Evolutionary conservation across 2,113 vertebrate species (phyloP).

Genomic region (Rhabdomys dilectus): DNA sequence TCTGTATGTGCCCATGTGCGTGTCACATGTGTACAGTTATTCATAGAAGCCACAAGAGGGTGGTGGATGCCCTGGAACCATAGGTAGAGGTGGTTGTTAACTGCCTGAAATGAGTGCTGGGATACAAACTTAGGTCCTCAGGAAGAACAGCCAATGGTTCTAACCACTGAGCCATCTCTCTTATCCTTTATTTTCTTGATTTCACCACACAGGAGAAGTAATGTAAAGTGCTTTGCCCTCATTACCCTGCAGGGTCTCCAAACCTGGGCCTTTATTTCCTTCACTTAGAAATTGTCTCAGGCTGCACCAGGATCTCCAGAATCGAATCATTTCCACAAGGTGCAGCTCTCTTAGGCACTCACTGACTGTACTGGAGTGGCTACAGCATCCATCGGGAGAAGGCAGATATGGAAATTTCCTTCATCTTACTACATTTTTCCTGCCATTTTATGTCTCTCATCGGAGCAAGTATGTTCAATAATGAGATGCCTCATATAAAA

Average conservation of each 20-base stretch:
- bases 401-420: background rate
- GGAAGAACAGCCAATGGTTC: too few species aligned
- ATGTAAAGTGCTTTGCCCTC: background rate
- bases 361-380: background rate
- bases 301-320: background rate
- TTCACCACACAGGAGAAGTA: background rate
- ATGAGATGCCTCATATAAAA: background rate
- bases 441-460: background rate
- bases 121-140: too few species aligned
- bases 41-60: too few species aligned
- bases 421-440: background rate
- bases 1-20: background rate
- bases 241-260: background rate
- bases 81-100: background rate
- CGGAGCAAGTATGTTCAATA: background rate
- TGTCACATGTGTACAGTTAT: background rate
- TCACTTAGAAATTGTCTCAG: background rate
- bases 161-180: background rate
- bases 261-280: background rate
- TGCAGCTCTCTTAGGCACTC: background rate
- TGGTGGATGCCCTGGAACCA: background rate
- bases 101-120: background rate
- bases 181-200: background rate
- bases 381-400: background rate
- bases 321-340: background rate